phyloP scores from a whole-genome alignment of 2,113 vertebrate genomes.

The Dasypus novemcinctus region DNA sequence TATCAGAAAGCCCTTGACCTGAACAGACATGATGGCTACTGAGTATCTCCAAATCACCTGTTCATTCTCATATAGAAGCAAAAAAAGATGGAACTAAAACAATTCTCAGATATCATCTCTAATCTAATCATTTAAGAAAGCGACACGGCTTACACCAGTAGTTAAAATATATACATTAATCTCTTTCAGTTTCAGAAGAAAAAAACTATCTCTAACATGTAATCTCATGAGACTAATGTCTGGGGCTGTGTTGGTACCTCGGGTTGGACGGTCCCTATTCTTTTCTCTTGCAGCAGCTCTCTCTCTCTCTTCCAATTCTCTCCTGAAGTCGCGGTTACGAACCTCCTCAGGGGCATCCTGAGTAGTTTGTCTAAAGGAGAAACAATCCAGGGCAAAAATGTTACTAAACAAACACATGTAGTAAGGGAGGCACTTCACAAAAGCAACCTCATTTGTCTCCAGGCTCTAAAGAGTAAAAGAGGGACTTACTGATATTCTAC shows the following conservation, averaged over 20 bases:
- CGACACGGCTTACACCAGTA: background rate
- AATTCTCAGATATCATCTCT: background rate
- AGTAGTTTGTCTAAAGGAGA: constrained; percentile 89
- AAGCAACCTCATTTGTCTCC: background rate
- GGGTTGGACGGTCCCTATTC: constrained; percentile 92
- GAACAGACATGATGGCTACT: background rate
- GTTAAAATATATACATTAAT: background rate
- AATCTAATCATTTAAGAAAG: background rate
- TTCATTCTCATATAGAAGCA: background rate
- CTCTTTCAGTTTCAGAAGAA: background rate
- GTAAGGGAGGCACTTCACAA: background rate
- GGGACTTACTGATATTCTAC: too few relatives aligned
- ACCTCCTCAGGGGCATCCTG: constrained; percentile 98
- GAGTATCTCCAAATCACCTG: background rate
- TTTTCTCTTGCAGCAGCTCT: constrained; percentile 92
- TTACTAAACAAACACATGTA: background rate
- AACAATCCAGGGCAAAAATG: background rate
- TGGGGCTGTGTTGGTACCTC: constrained; percentile 85
- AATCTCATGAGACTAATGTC: background rate
- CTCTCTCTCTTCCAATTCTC: constrained; percentile 97
- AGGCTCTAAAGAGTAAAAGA: background rate
- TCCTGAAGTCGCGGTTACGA: constrained; percentile 95
- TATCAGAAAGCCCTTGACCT: background rate
- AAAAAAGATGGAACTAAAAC: background rate
- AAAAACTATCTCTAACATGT: background rate